Evolutionary conservation across 1,140 invertebrate species (phyloP), one percentile per base, ranked within the genome.

Genomic region (Eueides isabella): DNA sequence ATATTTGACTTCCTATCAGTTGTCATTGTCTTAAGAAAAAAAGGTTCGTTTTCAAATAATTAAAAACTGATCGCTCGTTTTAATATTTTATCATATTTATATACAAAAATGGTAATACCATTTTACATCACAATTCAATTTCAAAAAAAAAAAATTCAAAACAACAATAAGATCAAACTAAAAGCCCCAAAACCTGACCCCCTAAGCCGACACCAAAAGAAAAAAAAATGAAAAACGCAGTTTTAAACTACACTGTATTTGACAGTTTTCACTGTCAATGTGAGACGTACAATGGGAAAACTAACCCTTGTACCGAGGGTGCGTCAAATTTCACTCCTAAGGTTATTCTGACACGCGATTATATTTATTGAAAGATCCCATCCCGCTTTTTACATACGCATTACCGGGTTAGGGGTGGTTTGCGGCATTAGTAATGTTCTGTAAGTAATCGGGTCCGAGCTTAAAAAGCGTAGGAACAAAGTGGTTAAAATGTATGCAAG

Each of bases 221-320:
- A 38, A 55, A 16, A 26, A 89, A 90, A 86, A 87, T 89, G 78
- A 85, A 85, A 84, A 81, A 87, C 88, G 89, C 90, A 92, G 89
- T 91, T 92, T 92, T 23, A 55, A 92, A 92, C 35, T 38, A 90
- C 87, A 82, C 84, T 91, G 90, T 86, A 84, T 91, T 90, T 92
- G 90, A 91, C 91, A 92, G 89, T 91, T 90, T 90, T 89, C 85
- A 81, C 85, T 89, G 89, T 91, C 88, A 89, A 86, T 85, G 78
- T 67, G 80, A 67, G 74, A 80, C 78, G 71, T 83, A 92, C 90
- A 92, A 90, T 89, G 71, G 87, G 81, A 79, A 69, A 69, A 69
- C 67, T 69, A 69, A 69, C 68, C 68, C 68, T 85, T 88, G 86
- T 83, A 86, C 83, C 77, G 81, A 16, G 83, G 90, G 89, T 89